phyloP scores from a whole-genome alignment of 2,797 vertebrate genomes.

The Paguma larvata region DNA sequence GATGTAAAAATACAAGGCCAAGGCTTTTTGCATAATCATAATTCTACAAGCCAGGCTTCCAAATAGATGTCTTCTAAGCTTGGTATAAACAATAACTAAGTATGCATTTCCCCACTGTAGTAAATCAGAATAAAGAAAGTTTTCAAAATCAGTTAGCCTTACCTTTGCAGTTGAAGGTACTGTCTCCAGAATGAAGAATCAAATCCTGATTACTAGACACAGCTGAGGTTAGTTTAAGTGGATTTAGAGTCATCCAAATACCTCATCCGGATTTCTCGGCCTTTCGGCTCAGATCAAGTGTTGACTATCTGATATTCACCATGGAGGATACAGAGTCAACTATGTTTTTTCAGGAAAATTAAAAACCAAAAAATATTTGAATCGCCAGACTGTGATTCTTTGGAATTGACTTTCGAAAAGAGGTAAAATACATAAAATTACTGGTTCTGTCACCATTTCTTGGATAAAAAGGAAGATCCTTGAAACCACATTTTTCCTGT shows the following conservation, averaged over 20 bases:
- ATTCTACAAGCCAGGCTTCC: conserved; percentile 20
- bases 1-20: conserved; percentile 18
- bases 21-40: conserved; percentile 39
- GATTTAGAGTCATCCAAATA: conserved; percentile 34
- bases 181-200: conserved; percentile 54
- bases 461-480: background rate
- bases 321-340: background rate
- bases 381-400: background rate
- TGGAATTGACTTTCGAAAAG: conserved; percentile 35
- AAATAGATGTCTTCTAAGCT: conserved; percentile 43
- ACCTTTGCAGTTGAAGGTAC: conserved; percentile 25
- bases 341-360: conserved; percentile 17
- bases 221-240: conserved; percentile 3
- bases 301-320: background rate
- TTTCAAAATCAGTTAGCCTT: conserved; percentile 44
- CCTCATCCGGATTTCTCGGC: background rate
- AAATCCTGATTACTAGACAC: conserved; percentile 4
- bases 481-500: conserved; percentile 11
- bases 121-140: conserved; percentile 22
- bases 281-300: no score
- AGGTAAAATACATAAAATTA: conserved; percentile 24
- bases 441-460: conserved; percentile 28
- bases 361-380: conserved; percentile 57
- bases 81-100: background rate
- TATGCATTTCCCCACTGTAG: background rate